Evolutionary conservation across 2,888 invertebrate genomes (phyloP).

Genomic region (Eristalis tenax): DNA sequence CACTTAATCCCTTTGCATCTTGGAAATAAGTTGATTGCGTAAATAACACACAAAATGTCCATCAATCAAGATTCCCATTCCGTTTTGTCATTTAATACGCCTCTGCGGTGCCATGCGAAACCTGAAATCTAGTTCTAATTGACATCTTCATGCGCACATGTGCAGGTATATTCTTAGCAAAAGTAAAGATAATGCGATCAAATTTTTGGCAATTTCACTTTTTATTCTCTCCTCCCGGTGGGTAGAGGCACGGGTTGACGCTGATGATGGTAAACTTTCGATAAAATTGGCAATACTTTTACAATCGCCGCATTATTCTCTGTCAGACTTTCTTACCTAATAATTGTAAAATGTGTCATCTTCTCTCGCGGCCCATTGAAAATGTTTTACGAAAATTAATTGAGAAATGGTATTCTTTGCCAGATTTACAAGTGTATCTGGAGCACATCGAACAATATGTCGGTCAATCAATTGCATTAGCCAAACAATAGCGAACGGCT

Average conservation of each 20-base stretch:
- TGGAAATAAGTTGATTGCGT: constrained; percentile 18
- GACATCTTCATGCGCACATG: neutral
- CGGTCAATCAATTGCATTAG: constrained; percentile 41
- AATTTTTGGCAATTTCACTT: constrained; percentile 36
- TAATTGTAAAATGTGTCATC: constrained; percentile 24
- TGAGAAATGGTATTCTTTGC: constrained; percentile 16
- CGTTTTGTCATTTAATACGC: neutral
- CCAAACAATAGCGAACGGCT: constrained; percentile 9
- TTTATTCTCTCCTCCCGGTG: constrained; percentile 10
- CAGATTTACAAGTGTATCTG: constrained; percentile 6
- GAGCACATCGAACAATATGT: constrained; percentile 20
- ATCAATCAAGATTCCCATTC: constrained; percentile 17
- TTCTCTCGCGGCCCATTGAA: constrained; percentile 16
- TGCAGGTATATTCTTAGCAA: constrained; percentile 24
- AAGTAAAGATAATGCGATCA: constrained; percentile 45
- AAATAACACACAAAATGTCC: constrained; percentile 18
- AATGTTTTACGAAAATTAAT: constrained; percentile 21
- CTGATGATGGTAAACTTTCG: neutral
- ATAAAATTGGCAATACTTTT: constrained; percentile 40
- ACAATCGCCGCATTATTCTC: neutral
- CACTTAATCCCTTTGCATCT: constrained; percentile 25
- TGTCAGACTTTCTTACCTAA: constrained; percentile 41
- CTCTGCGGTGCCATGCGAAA: constrained; percentile 13
- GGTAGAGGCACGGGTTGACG: neutral
- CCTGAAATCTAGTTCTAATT: constrained; percentile 23